A percentile compares a stretch with the other conserved stretches of the same genome.
Evolutionary conservation across 2,797 vertebrate genomes (phyloP).

Genomic region (Eulemur rubriventer): DNA sequence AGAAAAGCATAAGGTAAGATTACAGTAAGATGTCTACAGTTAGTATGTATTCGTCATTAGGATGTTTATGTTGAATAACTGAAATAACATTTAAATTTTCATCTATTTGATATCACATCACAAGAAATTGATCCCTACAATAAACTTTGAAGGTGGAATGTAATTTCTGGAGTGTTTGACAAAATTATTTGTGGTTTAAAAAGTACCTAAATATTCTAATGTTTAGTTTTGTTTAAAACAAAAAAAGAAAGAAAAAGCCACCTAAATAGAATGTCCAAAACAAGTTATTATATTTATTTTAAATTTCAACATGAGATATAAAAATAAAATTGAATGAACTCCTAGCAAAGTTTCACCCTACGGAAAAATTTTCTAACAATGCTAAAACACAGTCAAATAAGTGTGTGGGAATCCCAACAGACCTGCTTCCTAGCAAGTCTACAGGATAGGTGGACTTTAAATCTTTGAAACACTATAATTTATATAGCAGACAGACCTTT

Average conservation of each 20-base stretch:
- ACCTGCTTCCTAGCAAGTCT: neutral
- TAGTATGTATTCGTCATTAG: neutral
- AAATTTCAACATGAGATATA: slow-evolving; percentile 41
- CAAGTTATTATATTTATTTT: slow-evolving; percentile 23
- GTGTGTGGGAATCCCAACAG: neutral
- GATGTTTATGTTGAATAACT: neutral
- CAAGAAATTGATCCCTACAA: neutral
- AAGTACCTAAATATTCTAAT: neutral
- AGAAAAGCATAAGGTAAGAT: neutral
- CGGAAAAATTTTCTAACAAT: neutral
- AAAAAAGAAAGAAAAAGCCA: neutral
- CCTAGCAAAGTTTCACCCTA: slow-evolving; percentile 1
- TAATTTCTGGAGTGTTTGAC: neutral
- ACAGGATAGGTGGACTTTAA: neutral
- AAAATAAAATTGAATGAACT: neutral
- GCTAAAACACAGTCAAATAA: slow-evolving; percentile 5
- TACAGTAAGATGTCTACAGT: neutral
- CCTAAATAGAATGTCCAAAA: neutral
- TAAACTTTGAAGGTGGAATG: neutral
- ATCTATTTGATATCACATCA: neutral
- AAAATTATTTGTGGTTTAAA: slow-evolving; percentile 52
- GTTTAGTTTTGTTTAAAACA: no score
- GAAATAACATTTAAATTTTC: slow-evolving; percentile 29
- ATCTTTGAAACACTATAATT: slow-evolving; percentile 40
- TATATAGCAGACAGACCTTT: neutral